These are phyloP conservation scores for Tetrax tetrax DNA, from an alignment of 2,113 vertebrate genomes.

Conservation along the genomic window DNA sequence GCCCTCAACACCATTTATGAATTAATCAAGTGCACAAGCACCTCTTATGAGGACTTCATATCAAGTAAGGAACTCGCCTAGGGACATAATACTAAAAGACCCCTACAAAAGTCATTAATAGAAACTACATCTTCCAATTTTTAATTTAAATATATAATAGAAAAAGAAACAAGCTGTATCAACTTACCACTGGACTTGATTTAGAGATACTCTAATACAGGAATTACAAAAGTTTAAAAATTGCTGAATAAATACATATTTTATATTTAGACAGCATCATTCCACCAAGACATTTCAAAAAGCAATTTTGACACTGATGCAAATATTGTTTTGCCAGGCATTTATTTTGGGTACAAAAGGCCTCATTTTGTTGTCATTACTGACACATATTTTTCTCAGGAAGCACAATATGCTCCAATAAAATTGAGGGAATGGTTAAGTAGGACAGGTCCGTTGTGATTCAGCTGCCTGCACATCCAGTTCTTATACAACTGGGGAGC, in stretches of 20 bases:
- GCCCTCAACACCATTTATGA: constrained; percentile 69
- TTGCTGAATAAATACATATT: constrained; percentile 66
- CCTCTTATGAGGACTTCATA: constrained; percentile 72
- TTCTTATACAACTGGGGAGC: not conserved
- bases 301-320: constrained; percentile 18
- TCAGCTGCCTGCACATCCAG: constrained; percentile 10
- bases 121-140: constrained; percentile 74
- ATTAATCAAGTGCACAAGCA: constrained; percentile 77
- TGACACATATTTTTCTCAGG: constrained; percentile 6
- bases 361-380: constrained; percentile 50
- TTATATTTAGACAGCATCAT: constrained; percentile 3
- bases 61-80: constrained; percentile 67
- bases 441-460: constrained; percentile 11
- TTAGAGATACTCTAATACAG: constrained; percentile 47
- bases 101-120: constrained; percentile 79
- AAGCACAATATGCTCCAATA: not conserved
- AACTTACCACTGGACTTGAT: constrained; percentile 60
- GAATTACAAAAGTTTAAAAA: constrained; percentile 56
- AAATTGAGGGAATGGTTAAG: constrained; percentile 44
- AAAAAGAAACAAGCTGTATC: constrained; percentile 73
- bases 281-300: constrained; percentile 35
- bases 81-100: constrained; percentile 75
- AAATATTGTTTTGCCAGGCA: constrained; percentile 30
- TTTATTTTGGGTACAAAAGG: constrained; percentile 33
- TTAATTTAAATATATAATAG: constrained; percentile 79